Percentiles rank a stretch among this genome's conserved stretches.
These are phyloP conservation scores for Notospermus geniculatus DNA, from an alignment of 1,140 invertebrate genomes.

Conservation along the genomic window DNA sequence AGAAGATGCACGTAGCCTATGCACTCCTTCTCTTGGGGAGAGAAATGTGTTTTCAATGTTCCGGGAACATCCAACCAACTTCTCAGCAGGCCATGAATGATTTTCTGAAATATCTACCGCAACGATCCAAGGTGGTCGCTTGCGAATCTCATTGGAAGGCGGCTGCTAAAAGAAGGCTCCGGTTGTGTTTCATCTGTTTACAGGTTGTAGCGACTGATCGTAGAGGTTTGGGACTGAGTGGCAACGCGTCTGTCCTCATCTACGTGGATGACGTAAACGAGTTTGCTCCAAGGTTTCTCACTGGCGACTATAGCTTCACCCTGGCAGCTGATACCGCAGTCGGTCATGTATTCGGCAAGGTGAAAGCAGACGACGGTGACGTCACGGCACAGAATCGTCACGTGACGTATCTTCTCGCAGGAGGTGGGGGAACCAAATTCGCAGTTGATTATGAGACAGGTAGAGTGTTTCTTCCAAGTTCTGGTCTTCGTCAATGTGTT, in stretches of 20 bases:
- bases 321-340: neutral
- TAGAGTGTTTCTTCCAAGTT: neutral
- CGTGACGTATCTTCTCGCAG: conserved; percentile 15
- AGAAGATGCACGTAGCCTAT: too few relatives aligned
- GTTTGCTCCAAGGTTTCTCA: conserved; percentile 15
- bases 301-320: conserved; percentile 4
- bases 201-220: conserved; percentile 19
- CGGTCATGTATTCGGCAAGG: conserved; percentile 7
- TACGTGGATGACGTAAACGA: conserved; percentile 21
- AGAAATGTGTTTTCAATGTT: too few relatives aligned
- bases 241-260: conserved; percentile 12
- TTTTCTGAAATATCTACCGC: too few relatives aligned
- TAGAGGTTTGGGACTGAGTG: conserved; percentile 9
- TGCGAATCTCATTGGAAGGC: too few relatives aligned
- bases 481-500: too few relatives aligned
- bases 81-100: too few relatives aligned
- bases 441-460: conserved; percentile 18
- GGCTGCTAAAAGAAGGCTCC: too few relatives aligned
- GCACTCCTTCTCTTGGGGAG: too few relatives aligned
- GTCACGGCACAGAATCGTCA: conserved; percentile 8
- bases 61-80: too few relatives aligned
- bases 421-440: conserved; percentile 21
- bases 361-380: conserved; percentile 18
- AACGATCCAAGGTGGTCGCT: too few relatives aligned
- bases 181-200: neutral